Percentiles rank a stretch among this genome's conserved stretches.
Conservation (phyloP, 2,113 vertebrate species). For the Syngnathus floridae region DNA sequence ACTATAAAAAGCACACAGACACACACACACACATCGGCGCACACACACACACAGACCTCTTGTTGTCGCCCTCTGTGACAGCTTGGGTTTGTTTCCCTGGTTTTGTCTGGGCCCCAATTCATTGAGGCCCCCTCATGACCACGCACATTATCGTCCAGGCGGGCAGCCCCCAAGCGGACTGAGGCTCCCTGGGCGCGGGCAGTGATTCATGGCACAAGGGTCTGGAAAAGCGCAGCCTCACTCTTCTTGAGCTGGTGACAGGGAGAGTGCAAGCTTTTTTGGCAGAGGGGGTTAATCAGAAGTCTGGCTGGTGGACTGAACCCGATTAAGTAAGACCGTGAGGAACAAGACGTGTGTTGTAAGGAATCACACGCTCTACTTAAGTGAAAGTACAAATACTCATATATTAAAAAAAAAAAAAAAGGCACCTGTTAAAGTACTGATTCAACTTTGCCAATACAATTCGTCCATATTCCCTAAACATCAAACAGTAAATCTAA, state of each 20-base stretch:
- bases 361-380: background rate
- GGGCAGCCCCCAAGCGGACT: slow-evolving; percentile 56
- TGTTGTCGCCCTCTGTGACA: slow-evolving; percentile 48
- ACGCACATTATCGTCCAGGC: slow-evolving; percentile 53
- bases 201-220: slow-evolving; percentile 65
- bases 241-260: slow-evolving; percentile 35
- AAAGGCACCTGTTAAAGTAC: background rate
- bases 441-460: background rate
- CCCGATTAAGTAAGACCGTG: slow-evolving; percentile 40
- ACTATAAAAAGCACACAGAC: slow-evolving; percentile 30
- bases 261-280: slow-evolving; percentile 40
- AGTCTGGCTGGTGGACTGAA: slow-evolving; percentile 42
- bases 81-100: slow-evolving; percentile 57
- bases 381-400: background rate
- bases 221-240: slow-evolving; percentile 65
- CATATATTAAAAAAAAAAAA: background rate
- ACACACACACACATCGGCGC: background rate
- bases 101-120: slow-evolving; percentile 63
- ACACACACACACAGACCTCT: slow-evolving; percentile 21
- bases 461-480: background rate
- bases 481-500: background rate
- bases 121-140: slow-evolving; percentile 56
- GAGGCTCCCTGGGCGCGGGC: slow-evolving; percentile 57
- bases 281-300: slow-evolving; percentile 51
- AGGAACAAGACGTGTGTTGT: slow-evolving; percentile 4